Conservation (phyloP, 2,888 invertebrate genomes). For the Uropetala carovei region DNA sequence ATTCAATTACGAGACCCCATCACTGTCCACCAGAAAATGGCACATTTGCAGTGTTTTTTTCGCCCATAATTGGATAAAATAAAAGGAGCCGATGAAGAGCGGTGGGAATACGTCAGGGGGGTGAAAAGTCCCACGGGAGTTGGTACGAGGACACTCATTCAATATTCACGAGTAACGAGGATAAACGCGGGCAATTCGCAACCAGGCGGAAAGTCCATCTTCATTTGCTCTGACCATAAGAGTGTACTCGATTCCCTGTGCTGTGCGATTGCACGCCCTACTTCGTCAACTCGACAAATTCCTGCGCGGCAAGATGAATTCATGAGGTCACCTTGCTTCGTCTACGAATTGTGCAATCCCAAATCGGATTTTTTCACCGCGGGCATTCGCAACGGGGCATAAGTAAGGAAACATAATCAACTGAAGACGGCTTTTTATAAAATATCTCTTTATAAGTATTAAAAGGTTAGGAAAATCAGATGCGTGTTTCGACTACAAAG, state of each 20-base stretch:
- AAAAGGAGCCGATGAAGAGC: background rate
- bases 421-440: background rate
- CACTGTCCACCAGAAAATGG: background rate
- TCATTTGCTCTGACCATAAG: constrained; percentile 18
- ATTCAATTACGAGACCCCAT: background rate
- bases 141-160: background rate
- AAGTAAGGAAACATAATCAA: no score
- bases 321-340: background rate
- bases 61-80: background rate
- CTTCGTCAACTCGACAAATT: constrained; percentile 9
- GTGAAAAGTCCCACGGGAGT: background rate
- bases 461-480: no score
- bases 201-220: constrained; percentile 10
- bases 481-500: no score
- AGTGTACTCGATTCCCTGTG: constrained; percentile 13
- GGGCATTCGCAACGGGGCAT: background rate
- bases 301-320: background rate
- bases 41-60: background rate
- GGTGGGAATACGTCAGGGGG: background rate
- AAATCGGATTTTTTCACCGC: background rate
- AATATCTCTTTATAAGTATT: no score
- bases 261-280: background rate
- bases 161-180: background rate
- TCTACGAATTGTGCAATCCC: background rate
- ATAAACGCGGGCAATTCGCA: constrained; percentile 20